Conservation (phyloP, 2,797 vertebrate species). For the Sebastes flavidus region DNA sequence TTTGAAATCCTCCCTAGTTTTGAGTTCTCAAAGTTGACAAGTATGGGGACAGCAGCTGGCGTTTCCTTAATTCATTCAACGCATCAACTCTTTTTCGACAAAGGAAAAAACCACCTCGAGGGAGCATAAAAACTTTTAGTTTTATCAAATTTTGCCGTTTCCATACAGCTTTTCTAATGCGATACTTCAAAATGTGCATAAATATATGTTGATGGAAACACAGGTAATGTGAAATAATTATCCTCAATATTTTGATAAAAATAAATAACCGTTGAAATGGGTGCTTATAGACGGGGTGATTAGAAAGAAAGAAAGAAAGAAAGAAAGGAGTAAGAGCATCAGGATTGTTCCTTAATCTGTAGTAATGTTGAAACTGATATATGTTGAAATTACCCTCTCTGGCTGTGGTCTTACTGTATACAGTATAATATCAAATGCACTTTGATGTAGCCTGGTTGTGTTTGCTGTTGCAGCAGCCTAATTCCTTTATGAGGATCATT, state of each 20-base stretch:
- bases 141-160: too few relatives aligned
- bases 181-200: background rate
- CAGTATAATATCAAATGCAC: background rate
- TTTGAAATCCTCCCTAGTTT: too few relatives aligned
- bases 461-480: slow-evolving; percentile 17
- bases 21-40: too few relatives aligned
- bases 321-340: background rate
- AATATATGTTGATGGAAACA: background rate
- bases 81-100: too few relatives aligned
- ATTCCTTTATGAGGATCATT: slow-evolving; percentile 12
- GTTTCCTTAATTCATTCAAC: too few relatives aligned
- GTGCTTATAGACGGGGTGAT: background rate
- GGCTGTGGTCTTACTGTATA: slow-evolving; percentile 7
- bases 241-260: background rate
- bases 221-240: background rate
- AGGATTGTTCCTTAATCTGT: background rate
- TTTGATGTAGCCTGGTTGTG: slow-evolving; percentile 17
- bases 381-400: background rate
- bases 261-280: background rate
- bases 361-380: background rate
- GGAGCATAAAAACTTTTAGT: too few relatives aligned
- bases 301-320: background rate
- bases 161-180: too few relatives aligned
- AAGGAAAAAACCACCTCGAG: too few relatives aligned
- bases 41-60: too few relatives aligned